Evolutionary conservation across 2,113 vertebrate species (phyloP), one percentile per base, ranked within the genome.

Genomic region (Thalassoma bifasciatum): DNA sequence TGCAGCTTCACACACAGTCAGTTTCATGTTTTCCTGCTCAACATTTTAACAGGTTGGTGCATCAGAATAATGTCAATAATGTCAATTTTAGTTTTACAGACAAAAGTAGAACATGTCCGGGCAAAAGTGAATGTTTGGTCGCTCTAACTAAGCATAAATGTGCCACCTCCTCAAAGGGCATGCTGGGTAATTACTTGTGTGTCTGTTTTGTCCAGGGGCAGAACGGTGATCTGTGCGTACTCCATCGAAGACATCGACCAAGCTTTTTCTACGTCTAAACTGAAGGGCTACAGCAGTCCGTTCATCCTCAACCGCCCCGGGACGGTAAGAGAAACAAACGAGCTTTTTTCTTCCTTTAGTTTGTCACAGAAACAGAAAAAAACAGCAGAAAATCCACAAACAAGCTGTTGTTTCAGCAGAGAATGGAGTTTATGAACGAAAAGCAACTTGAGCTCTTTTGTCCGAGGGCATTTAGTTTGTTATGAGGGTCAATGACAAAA

Each of bases 151-250:
- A 30, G 30, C 30, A 6, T 30, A 4, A 30, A 30, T 30, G 30
- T 30, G 30, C 6, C 30, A 6, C 30, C 30, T 30, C 30, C 19
- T 51, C 1, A 8, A 22, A 47, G 13, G n/a, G 10, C 68, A 22
- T 49, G 19, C 52, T 8, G 3, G 3, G 9, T 78, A 60, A 83
- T 65, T 16, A n/a, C 51, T 49, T 10, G n/a, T 37, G 53, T 47
- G 9, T 62, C 21, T 72, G n/a, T 56, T 64, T 73, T 67, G 47
- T 66, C 58, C 66, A 95, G 94, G 94, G 93, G 93, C 40, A 92
- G 86, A 66, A 95, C 92, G 1, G 94, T 93, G 34, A 91, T 95
- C 37, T 95, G 94, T 82, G 94, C 93, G 0, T 95, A 94, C 84
- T 94, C 93, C 50, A 93, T 95, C 26, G 85, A 93, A 62, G 93